These are phyloP conservation scores for Drosophila algonquin DNA, from an alignment of 2,888 invertebrate genomes.

Conservation along the genomic window DNA sequence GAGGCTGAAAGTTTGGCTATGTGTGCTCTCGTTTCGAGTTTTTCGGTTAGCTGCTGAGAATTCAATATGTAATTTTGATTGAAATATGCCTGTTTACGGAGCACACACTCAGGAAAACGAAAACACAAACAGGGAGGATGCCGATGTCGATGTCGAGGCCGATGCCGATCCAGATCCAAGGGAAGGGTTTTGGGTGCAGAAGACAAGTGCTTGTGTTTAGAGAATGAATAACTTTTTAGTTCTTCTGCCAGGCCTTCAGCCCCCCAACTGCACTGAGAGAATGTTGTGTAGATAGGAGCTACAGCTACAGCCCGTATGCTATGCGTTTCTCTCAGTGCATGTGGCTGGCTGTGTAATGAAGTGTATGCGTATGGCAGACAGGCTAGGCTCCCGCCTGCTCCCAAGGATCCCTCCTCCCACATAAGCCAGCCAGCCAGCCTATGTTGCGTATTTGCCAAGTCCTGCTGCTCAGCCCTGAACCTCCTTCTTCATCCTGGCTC, in stretches of 20 bases:
- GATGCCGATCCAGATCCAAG: not conserved
- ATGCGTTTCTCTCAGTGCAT: conserved; percentile 49
- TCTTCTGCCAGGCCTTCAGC: conserved; percentile 18
- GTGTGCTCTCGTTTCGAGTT: conserved; percentile 37
- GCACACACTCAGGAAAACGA: conserved; percentile 21
- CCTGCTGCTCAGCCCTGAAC: conserved; percentile 32
- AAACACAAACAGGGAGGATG: conserved; percentile 40
- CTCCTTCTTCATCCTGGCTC: conserved; percentile 1
- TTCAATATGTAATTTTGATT: conserved; percentile 77
- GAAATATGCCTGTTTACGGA: conserved; percentile 77
- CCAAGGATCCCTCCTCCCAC: conserved; percentile 7
- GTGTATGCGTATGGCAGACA: conserved; percentile 68
- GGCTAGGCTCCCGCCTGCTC: conserved; percentile 49
- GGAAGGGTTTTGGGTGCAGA: not conserved
- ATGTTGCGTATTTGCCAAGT: conserved; percentile 67
- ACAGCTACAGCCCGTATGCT: not conserved
- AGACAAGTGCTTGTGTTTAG: conserved; percentile 46
- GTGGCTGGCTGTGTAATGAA: conserved; percentile 51
- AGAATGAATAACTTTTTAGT: conserved; percentile 60
- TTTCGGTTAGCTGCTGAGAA: conserved; percentile 37
- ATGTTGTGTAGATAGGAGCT: not conserved
- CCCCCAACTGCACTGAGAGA: conserved; percentile 16
- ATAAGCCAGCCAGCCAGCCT: conserved; percentile 36
- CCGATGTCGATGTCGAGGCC: conserved; percentile 1
- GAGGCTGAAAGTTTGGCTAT: conserved; percentile 38